Percentiles rank a stretch among this genome's conserved stretches.
These are phyloP conservation scores for Tragelaphus imberbis DNA, from an alignment of 2,113 vertebrate genomes.

Conservation along the genomic window DNA sequence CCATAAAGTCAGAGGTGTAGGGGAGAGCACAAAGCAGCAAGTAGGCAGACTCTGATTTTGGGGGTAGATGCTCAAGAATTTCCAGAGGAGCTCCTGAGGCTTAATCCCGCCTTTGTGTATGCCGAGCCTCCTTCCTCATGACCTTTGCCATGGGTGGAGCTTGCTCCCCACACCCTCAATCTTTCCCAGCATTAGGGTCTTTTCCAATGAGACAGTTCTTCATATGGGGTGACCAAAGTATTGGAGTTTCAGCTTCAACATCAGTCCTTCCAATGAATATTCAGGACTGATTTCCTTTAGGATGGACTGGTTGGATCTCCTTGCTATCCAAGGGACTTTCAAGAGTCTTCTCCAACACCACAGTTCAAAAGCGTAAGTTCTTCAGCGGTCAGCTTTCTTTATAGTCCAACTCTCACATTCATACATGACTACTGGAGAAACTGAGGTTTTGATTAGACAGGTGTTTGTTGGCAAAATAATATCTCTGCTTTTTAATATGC, in stretches of 20 bases:
- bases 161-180: neutral
- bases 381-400: fast-evolving
- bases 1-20: too few relatives aligned
- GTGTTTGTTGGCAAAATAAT: neutral
- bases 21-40: too few relatives aligned
- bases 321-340: neutral
- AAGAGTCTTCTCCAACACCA: neutral
- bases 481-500: neutral
- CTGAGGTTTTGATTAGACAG: fast-evolving
- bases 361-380: neutral
- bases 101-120: too few relatives aligned
- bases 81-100: too few relatives aligned
- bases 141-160: too few relatives aligned
- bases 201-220: neutral
- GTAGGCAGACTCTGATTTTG: too few relatives aligned
- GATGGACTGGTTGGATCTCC: neutral
- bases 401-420: neutral
- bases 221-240: neutral
- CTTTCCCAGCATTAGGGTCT: neutral
- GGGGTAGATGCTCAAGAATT: too few relatives aligned
- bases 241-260: neutral
- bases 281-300: neutral
- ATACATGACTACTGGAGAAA: neutral
- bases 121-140: too few relatives aligned
- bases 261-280: neutral